Conservation (phyloP, 2,113 vertebrate genomes). For the Rhinichthys klamathensis region DNA sequence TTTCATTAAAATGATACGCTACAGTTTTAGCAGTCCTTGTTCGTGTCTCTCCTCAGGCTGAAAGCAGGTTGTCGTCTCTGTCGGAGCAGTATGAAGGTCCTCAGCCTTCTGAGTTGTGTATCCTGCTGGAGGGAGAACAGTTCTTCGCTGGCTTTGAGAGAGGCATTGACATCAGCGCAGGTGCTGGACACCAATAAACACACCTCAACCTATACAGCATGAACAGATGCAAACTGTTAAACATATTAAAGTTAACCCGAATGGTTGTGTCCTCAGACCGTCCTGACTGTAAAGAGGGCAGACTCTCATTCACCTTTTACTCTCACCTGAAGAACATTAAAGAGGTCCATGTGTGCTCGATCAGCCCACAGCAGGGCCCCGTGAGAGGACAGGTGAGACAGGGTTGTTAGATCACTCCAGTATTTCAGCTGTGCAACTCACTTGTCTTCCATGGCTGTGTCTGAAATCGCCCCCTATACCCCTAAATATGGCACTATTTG, state of each 20-base stretch:
- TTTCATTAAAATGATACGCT: background rate
- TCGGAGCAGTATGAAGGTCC: conserved; percentile 87
- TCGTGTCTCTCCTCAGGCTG: conserved; percentile 71
- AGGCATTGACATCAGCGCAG: conserved; percentile 86
- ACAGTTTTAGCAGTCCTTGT: background rate
- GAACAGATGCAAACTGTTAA: background rate
- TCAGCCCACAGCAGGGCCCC: conserved; percentile 75
- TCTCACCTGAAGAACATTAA: conserved; percentile 93
- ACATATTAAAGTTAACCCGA: background rate
- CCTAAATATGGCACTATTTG: too few species aligned
- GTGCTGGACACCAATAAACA: conserved; percentile 66
- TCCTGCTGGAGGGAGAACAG: conserved; percentile 93
- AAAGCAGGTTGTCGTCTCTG: conserved; percentile 81
- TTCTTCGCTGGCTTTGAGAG: conserved; percentile 95
- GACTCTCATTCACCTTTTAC: conserved; percentile 90
- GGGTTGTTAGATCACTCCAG: background rate
- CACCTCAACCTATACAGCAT: background rate
- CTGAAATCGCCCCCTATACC: too few species aligned
- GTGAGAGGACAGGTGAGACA: conserved; percentile 90
- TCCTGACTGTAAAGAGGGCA: conserved; percentile 86
- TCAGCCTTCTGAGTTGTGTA: conserved; percentile 92
- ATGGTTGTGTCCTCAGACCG: conserved; percentile 77
- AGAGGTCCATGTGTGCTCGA: conserved; percentile 87
- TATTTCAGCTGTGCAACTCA: too few species aligned
- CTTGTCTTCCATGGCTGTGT: too few species aligned